Base-by-base conservation (phyloP, 1,140 invertebrate species). In the Magallana angulata region DNA sequence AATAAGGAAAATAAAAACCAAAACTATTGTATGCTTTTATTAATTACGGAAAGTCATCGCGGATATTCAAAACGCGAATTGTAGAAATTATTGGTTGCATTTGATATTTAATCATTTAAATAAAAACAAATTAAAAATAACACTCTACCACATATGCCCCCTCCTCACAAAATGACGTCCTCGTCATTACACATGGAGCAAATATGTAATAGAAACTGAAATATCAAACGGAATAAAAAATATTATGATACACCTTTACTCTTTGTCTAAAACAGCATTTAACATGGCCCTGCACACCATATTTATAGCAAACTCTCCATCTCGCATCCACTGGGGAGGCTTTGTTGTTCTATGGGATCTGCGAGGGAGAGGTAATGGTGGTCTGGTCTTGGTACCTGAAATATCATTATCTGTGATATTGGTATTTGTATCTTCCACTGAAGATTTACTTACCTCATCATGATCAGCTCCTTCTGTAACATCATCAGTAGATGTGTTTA, bases 241-340 rank as follows among this genome's bases (percentile, higher is more conserved):
- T 16, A 16, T 24, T n/a, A 16, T 16, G 14, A 9, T 24, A 16
- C 14, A 16, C 14, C 14, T 11, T 57, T 83, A 83, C 36, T 83
- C 58, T 56, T 83, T 83, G n/a, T 83, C 56, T 57, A 83, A 56
- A 2, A 83, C 82, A 11, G 82, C 82, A 83, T 83, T 83, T 56
- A 83, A 56, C 82, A 83, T 83, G 14, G 82, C 18, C 82, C 82
- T 83, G 82, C 82, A 83, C n/a, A 83, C 82, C 82, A 83, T 83
- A 58, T 83, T 58, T 18, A 83, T n/a, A 56, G 56, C n/a, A 58
- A 24, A 83, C 18, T 83, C 48, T 9, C 82, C 82, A 58, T 83
- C 82, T 83, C 82, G 8, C 82, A 83, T 83, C 82, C 71, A 80
- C 9, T 12, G 9, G 11, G 71, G 71, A 16, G 11, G 11, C 24